These are phyloP conservation scores for Elephantulus edwardii DNA, from an alignment of 2,113 vertebrate species.

Conservation along the genomic window DNA sequence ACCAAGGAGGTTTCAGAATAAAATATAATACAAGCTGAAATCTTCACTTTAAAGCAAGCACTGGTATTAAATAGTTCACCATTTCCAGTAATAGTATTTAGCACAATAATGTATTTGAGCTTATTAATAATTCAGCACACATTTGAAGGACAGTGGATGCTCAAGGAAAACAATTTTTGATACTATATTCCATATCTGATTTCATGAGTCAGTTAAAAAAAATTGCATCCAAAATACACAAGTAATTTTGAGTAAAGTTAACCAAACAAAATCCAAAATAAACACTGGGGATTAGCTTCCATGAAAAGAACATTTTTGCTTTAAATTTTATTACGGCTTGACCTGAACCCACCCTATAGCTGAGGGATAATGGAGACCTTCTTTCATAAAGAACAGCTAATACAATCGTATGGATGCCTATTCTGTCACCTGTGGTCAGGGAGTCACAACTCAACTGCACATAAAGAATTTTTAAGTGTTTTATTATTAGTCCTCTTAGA, in stretches of 20 bases:
- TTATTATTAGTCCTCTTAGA: constrained; percentile 1
- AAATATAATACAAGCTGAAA: neutral
- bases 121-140: neutral
- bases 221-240: neutral
- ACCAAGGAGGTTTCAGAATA: neutral
- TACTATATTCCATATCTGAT: neutral
- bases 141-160: neutral
- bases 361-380: neutral
- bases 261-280: neutral
- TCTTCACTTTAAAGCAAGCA: neutral
- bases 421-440: neutral
- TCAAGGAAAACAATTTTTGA: neutral
- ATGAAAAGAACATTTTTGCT: neutral
- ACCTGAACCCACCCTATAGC: neutral
- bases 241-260: neutral
- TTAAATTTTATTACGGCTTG: neutral
- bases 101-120: neutral
- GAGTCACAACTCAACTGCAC: neutral
- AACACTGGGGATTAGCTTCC: neutral
- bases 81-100: neutral
- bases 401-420: neutral
- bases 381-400: neutral
- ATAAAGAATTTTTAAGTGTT: neutral
- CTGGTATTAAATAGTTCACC: neutral
- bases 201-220: constrained; percentile 11